Evolutionary conservation across 2,797 vertebrate species (phyloP), one percentile per base, ranked within the genome.

Genomic region (Coilia nasus): DNA sequence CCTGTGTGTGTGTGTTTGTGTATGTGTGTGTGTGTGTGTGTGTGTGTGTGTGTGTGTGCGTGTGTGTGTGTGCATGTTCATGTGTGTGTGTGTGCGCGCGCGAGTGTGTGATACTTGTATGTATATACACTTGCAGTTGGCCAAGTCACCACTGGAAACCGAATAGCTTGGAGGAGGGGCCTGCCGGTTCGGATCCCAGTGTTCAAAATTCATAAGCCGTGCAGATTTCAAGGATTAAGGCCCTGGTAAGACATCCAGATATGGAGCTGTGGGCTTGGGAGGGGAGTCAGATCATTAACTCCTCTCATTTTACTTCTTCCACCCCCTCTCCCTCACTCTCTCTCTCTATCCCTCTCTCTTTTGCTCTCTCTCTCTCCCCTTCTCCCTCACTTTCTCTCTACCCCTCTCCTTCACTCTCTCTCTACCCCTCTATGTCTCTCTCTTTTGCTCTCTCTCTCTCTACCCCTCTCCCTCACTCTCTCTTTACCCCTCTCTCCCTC

Each of bases 141-240:
- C 71, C 31, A 7, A 44, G 35, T 44, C 71, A 31, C 35, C 11
- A 31, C 21, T 90, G 90, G 87, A 91, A 94, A 93, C 91, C 88
- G 90, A 92, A 92, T 90, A 90, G 85, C 89, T 90, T 91, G 31
- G 35, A 78, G 92, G 91, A 91, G 87, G 87, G 86, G 19, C 88
- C 88, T 82, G 89, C 17, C 89, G 88, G 92, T 93, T 91, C 91
- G 86, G 91, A 88, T 83, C 88, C 89, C 59, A 46, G 86, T 89
- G 90, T 94, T 93, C 93, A 91, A 93, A 94, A 94, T 94, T 90
- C 91, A 94, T 93, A 93, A 94, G 14, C 87, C 83, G 85, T 83
- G 85, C 57, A 90, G 94, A 93, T 94, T 94, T 93, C 86, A 88
- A 71, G 87, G 92, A 92, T 94, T 94, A 93, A 91, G 90, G 89